Evolutionary conservation across 2,113 vertebrate genomes (phyloP), one percentile per base, ranked within the genome.

Genomic region (Synodontis membranacea): DNA sequence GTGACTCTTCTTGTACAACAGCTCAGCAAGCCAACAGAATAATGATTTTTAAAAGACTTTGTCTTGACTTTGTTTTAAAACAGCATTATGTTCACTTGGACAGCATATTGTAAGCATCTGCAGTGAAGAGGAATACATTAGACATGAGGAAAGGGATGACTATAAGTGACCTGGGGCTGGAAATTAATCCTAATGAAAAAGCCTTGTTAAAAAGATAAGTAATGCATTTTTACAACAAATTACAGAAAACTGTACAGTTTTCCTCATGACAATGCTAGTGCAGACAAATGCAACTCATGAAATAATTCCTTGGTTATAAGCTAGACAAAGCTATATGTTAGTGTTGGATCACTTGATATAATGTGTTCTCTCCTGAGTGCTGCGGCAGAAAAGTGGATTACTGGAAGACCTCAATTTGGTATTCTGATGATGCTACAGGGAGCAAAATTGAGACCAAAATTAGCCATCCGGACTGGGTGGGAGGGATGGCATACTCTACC

Each of bases 1-100:
- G 46, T 66, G 60, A 82, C 60, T 66, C 7, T 83, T 44, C 34
- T 83, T 68, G 44, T 83, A 68, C 21, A 83, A 70, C 31, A 52
- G 42, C 62, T 42, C n/a, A 83, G n/a, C 82, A 83, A 68, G 46
- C 52, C 82, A 52, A 68, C n/a, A 25, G 19, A 48, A 68, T 58
- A 83, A 83, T 44, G 56, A 12, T 64, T 62, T 62, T 46, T n/a
- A 46, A 64, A 82, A 82, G 25, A 28, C 12, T 62, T 60, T 82
- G 80, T 48, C 25, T 82, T 44, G 39, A 46, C 56, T 44, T 8
- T 15, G 54, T 81, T 81, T 81, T 37, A 60, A 62, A 81, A 28
- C 11, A 39, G 54, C 52, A 39, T 81, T 28, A 23, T 42, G 54
- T 44, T 81, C 34, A 23, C 19, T 58, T 81, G 52, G 52, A 56